Conservation (phyloP, 2,888 invertebrate genomes). For the Drosophila formosana region DNA sequence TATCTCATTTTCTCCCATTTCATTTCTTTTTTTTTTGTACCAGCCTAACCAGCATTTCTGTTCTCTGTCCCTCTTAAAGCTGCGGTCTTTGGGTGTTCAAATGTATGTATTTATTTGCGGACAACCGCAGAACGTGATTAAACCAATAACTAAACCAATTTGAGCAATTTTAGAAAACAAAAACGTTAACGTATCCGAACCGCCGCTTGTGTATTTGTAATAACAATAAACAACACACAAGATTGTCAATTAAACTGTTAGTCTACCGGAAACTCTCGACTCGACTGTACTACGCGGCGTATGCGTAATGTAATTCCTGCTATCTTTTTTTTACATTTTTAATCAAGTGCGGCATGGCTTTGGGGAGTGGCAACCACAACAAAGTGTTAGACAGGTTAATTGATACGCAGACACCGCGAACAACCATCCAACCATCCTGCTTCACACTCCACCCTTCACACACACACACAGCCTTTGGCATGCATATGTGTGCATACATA, state of each 20-base stretch:
- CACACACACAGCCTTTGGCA: neutral
- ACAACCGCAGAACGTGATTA: constrained; percentile 64
- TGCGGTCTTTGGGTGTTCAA: constrained; percentile 22
- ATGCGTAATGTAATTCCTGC: constrained; percentile 39
- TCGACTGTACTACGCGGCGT: constrained; percentile 8
- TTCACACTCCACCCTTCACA: neutral
- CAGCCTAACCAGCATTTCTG: constrained; percentile 2
- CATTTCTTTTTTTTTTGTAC: neutral
- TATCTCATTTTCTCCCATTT: neutral
- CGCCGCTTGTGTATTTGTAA: constrained; percentile 15
- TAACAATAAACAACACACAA: constrained; percentile 30
- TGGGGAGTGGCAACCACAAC: constrained; percentile 55
- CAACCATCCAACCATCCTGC: constrained; percentile 3
- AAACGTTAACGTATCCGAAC: neutral
- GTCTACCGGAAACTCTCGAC: constrained; percentile 20
- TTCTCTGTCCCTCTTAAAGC: constrained; percentile 7
- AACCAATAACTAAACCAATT: constrained; percentile 63
- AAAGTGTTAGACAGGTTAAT: constrained; percentile 72
- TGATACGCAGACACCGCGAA: constrained; percentile 66
- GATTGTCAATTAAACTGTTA: constrained; percentile 62
- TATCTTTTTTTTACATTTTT: constrained; percentile 21
- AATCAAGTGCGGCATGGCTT: constrained; percentile 25
- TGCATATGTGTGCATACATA: neutral
- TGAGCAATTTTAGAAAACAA: constrained; percentile 13
- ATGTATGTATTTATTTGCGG: constrained; percentile 18